phyloP scores from a whole-genome alignment of 2,113 vertebrate genomes.

The Pachyramphus minor region DNA sequence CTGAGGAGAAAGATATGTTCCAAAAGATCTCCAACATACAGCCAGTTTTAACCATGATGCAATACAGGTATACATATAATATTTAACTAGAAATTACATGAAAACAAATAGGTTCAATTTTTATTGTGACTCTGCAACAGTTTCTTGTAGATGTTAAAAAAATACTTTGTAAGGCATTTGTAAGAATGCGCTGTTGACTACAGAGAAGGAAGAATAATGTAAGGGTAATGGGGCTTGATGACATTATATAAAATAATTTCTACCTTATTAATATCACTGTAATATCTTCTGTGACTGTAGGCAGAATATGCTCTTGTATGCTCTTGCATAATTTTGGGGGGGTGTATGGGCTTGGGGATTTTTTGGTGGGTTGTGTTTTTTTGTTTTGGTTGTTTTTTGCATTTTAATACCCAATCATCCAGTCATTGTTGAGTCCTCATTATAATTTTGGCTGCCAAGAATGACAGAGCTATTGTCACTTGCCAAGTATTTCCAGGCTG shows the following conservation, averaged over 20 bases:
- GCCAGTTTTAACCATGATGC: background rate
- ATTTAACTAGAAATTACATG: background rate
- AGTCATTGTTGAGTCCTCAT: background rate
- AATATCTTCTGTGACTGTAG: background rate
- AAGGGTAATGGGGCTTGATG: background rate
- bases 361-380: too few species aligned
- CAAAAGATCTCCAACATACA: background rate
- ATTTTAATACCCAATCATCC: background rate
- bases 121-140: background rate
- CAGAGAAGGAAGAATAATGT: background rate
- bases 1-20: background rate
- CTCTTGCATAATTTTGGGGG: background rate
- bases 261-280: background rate
- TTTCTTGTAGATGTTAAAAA: background rate
- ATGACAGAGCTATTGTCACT: background rate
- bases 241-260: background rate
- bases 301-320: background rate
- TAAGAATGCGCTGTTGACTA: background rate
- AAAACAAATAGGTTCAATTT: background rate
- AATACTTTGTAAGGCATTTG: background rate
- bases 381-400: background rate
- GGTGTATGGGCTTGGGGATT: accelerated
- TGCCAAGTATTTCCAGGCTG: background rate
- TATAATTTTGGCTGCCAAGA: background rate
- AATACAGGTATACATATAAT: background rate